Base-by-base conservation (phyloP, 2,797 vertebrate species). In the Sitta carolinensis region DNA sequence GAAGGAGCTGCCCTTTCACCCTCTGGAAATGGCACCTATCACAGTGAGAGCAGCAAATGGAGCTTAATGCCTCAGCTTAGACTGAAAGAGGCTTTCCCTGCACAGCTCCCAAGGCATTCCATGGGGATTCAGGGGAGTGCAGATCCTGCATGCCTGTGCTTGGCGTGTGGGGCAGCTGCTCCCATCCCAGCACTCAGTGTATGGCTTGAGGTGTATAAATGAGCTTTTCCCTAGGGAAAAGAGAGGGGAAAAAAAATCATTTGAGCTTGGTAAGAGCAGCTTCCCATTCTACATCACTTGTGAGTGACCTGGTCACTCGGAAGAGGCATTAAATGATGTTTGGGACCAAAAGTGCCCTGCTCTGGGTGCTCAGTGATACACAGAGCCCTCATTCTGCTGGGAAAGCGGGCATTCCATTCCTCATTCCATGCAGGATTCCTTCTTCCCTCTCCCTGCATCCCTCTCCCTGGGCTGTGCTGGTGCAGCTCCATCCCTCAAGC, bases 261-360 rank as follows among this genome's bases (percentile, higher is more conserved):
- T 27, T 40, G 32, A 3, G 2, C 45, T 63, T 32, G 36, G 21
- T 4, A 36, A 62, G n/a, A 64, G 47, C 11, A 19, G 18, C 43
- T 93, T 86, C 38, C 32, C 50, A 6, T 30, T 69, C 66, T 36
- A 7, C 40, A 61, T 23, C 50, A 4, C 48, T n/a, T 38, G 20
- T 26, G 68, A 34, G 21, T 2, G 45, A 30, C 0, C 10, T 1
- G 2, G 21, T 17, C 14, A 0, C 34, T 9, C 19, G 36, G n/a
- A 72, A 54, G 43, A 52, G 50, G 29, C 5, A 7, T 5, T 11
- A 29, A 87, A 5, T n/a, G 74, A 12, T 52, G 14, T 36, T 78
- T n/a, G 38, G 34, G 57, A 3, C 10, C 32, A 10, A 10, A 23
- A 6, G 11, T 4, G 36, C 8, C 64, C 50, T 7, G 30, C 15